These are phyloP conservation scores for Aricia agestis DNA, from an alignment of 1,140 invertebrate genomes.

Conservation along the genomic window DNA sequence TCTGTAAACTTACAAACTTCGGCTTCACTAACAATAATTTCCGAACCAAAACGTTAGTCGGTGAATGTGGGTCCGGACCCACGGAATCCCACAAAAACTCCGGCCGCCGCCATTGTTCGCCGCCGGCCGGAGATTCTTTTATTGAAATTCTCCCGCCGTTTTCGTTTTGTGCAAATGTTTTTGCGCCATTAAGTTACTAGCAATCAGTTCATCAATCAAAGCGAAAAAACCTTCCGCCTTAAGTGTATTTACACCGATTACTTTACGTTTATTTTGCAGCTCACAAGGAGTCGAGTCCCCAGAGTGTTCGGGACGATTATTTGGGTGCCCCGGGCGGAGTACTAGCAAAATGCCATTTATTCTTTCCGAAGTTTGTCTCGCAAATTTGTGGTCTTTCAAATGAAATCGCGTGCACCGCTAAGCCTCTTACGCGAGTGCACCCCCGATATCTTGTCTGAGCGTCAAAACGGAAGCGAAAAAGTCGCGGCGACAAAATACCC, in stretches of 20 bases:
- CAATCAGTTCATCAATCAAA: neutral
- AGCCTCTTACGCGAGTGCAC: neutral
- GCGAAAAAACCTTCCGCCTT: neutral
- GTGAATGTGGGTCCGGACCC: constrained; percentile 26
- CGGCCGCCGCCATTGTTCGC: constrained; percentile 19
- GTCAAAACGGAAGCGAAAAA: neutral
- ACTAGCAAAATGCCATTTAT: neutral
- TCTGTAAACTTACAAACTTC: neutral
- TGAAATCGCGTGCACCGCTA: constrained; percentile 1
- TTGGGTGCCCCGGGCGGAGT: neutral
- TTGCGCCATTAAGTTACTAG: neutral
- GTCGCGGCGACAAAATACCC: too few relatives aligned
- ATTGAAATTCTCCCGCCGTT: constrained; percentile 23
- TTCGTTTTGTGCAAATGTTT: constrained; percentile 15
- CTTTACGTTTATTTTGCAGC: neutral
- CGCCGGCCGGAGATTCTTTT: constrained; percentile 27
- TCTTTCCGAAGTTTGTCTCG: neutral
- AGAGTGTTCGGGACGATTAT: neutral
- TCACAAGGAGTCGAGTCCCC: too few relatives aligned
- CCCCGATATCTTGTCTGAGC: neutral
- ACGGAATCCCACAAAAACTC: constrained; percentile 29
- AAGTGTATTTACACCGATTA: neutral
- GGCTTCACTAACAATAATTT: neutral
- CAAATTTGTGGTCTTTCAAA: neutral
- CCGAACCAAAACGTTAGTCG: constrained; percentile 17